Conservation (phyloP, 2,797 vertebrate species). For the Sebastiscus tertius region DNA sequence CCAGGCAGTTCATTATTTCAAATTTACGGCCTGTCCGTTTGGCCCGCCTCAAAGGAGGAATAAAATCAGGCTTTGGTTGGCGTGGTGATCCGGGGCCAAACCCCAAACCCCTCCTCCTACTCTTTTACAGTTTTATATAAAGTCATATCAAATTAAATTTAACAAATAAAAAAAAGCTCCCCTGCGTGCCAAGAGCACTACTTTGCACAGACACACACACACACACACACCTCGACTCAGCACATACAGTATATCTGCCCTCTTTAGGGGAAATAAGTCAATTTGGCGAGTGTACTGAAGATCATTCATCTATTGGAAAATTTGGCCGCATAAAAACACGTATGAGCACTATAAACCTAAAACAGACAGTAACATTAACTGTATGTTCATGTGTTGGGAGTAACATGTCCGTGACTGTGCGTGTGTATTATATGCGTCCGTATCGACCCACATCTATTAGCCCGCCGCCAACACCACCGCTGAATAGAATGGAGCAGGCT, state of each 20-base stretch:
- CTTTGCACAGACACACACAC: constrained; percentile 23
- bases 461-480: constrained; percentile 22
- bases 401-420: constrained; percentile 16
- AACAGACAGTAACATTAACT: constrained; percentile 31
- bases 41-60: constrained; percentile 71
- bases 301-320: constrained; percentile 42
- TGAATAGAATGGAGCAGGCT: constrained; percentile 29
- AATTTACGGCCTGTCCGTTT: constrained; percentile 81
- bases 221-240: neutral
- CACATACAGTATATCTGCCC: constrained; percentile 11
- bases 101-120: constrained; percentile 50
- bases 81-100: constrained; percentile 64
- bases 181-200: constrained; percentile 46
- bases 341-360: constrained; percentile 19
- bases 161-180: constrained; percentile 65
- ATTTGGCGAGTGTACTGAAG: constrained; percentile 19
- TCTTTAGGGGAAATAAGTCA: constrained; percentile 43
- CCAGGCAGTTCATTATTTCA: constrained; percentile 80
- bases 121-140: constrained; percentile 74
- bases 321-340: constrained; percentile 2
- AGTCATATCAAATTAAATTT: constrained; percentile 77
- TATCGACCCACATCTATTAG: constrained; percentile 46
- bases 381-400: constrained; percentile 1
- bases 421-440: constrained; percentile 1
- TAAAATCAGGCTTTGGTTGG: constrained; percentile 73